phyloP scores from a whole-genome alignment of 2,113 vertebrate genomes.

The Fregetta grallaria region DNA sequence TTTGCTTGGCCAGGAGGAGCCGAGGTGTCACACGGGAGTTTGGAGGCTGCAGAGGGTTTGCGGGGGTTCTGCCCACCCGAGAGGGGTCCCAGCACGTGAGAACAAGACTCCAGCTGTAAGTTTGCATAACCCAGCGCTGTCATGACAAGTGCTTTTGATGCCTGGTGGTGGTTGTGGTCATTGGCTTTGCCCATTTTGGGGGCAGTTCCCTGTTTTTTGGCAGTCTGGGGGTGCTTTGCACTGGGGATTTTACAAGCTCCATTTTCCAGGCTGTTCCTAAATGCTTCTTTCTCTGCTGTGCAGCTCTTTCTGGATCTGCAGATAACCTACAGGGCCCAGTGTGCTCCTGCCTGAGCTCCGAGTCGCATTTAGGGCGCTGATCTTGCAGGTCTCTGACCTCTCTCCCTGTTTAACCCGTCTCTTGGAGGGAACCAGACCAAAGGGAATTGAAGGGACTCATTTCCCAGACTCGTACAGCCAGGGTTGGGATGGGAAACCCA shows the following conservation, averaged over 20 bases:
- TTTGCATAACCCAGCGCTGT: not conserved
- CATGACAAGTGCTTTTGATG: not conserved
- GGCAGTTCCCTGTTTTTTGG: not conserved
- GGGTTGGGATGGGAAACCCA: not conserved
- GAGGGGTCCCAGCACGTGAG: not conserved
- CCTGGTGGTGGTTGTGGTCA: not conserved
- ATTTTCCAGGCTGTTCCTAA: not conserved
- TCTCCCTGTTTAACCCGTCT: not conserved
- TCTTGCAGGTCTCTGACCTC: not conserved
- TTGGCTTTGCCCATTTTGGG: not conserved
- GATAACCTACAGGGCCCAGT: not conserved
- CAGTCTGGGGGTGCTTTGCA: not conserved
- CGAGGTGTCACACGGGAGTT: rapidly evolving
- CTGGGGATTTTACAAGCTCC: not conserved
- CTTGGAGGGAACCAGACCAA: not conserved
- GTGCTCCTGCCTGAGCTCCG: not conserved
- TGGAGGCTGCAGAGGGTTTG: not conserved
- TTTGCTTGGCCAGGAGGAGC: not conserved
- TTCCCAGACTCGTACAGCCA: not conserved
- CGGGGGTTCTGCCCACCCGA: not conserved
- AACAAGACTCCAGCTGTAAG: not conserved
- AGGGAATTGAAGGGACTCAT: not conserved
- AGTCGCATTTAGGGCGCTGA: rapidly evolving
- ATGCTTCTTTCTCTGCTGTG: not conserved
- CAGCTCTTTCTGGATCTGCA: not conserved